phyloP scores from a whole-genome alignment of 1,140 invertebrate species.

The Dryas iulia region DNA sequence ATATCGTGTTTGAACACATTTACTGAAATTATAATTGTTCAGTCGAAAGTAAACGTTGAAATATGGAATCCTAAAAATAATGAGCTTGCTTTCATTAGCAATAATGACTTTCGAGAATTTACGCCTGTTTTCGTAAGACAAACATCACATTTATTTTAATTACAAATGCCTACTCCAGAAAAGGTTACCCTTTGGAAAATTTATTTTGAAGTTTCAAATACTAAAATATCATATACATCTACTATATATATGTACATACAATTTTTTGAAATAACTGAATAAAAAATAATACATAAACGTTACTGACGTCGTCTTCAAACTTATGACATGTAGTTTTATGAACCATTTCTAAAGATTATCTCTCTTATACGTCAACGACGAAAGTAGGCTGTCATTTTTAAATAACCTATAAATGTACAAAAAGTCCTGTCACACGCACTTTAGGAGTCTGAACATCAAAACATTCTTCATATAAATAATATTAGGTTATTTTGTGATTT shows the following conservation, averaged over 20 bases:
- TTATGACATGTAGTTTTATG: not conserved
- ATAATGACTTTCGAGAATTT: not conserved
- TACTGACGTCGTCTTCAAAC: not conserved
- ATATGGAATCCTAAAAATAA: not conserved
- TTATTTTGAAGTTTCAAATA: no score
- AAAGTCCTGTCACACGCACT: not conserved
- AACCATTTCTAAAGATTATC: not conserved
- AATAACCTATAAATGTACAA: not conserved
- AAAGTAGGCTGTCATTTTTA: not conserved
- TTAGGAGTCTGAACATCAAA: not conserved
- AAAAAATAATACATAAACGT: not conserved
- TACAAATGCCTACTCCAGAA: not conserved
- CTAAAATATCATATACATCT: no score
- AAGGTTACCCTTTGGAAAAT: no score
- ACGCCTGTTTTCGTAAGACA: not conserved
- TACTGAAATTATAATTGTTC: not conserved
- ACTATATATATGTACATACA: not conserved
- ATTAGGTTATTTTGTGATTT: not conserved
- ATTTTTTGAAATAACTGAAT: not conserved
- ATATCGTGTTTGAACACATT: not conserved
- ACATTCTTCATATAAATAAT: not conserved
- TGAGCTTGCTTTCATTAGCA: not conserved
- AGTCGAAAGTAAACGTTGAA: not conserved
- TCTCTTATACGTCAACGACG: not conserved
- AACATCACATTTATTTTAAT: not conserved